phyloP scores from a whole-genome alignment of 30 jellyfish, hydroid and myxozoan genomes.

The Phacellophora camtschatica region DNA sequence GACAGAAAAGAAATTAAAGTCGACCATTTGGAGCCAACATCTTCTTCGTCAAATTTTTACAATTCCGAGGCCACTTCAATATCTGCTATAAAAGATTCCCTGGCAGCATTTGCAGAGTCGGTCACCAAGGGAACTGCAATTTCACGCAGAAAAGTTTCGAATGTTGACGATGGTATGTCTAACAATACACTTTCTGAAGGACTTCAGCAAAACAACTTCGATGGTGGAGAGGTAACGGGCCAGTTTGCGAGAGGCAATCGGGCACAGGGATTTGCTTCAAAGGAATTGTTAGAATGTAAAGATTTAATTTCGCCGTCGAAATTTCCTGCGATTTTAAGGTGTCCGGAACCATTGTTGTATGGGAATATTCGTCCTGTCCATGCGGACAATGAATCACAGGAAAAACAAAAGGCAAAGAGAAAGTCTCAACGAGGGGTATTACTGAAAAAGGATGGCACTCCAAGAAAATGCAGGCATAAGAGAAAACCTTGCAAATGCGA shows the following conservation, averaged over 20 bases:
- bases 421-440: not conserved
- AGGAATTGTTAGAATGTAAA: not conserved
- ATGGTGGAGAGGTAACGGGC: not conserved
- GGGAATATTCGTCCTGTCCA: not conserved
- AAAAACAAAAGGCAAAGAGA: no score
- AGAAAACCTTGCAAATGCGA: conserved; percentile 55
- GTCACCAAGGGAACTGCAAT: not conserved
- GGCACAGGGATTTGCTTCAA: not conserved
- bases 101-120: not conserved
- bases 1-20: conserved; percentile 38
- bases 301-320: no score
- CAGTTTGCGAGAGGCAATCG: not conserved
- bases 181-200: not conserved
- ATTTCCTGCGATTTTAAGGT: not conserved
- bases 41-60: not conserved
- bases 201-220: not conserved
- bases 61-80: not conserved
- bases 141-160: not conserved
- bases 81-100: not conserved
- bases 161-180: not conserved
- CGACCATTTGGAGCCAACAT: not conserved
- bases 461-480: conserved; percentile 35
- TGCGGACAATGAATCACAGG: not conserved
- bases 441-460: not conserved
- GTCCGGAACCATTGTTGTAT: not conserved